These are phyloP conservation scores for Glossosoma conforme DNA, from an alignment of 1,140 invertebrate genomes.

Conservation along the genomic window DNA sequence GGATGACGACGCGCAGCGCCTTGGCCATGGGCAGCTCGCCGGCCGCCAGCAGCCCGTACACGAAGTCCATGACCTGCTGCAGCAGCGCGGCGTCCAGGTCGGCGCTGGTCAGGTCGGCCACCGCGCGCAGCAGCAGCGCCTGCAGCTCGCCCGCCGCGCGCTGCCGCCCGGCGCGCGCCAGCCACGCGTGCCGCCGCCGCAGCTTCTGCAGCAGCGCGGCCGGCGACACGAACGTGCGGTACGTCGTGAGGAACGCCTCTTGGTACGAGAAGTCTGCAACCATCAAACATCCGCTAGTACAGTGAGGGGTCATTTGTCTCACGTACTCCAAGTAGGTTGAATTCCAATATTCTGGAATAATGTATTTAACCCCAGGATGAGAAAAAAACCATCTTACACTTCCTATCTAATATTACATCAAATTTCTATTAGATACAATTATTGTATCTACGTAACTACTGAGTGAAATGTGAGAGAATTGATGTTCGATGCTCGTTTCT, in stretches of 20 bases:
- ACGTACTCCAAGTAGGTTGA: no score
- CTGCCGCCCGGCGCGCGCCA: constrained; percentile 72
- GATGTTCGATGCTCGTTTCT: no score
- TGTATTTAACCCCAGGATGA: no score
- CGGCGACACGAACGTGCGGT: constrained; percentile 91
- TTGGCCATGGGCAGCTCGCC: constrained; percentile 85
- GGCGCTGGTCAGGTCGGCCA: constrained; percentile 84
- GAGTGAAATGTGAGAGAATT: no score
- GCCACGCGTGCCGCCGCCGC: constrained; percentile 68
- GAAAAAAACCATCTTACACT: no score
- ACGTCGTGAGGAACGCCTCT: constrained; percentile 95
- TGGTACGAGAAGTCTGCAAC: constrained; percentile 84
- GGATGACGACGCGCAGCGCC: constrained; percentile 80
- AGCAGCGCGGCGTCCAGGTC: constrained; percentile 75
- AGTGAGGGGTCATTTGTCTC: no score
- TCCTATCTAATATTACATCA: no score
- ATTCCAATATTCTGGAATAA: no score
- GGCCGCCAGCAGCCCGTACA: constrained; percentile 82
- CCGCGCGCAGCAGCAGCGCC: constrained; percentile 83
- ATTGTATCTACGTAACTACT: not conserved
- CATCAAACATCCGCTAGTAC: no score
- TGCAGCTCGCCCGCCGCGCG: constrained; percentile 82
- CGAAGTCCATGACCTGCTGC: constrained; percentile 81
- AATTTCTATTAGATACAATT: no score
- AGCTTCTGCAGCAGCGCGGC: constrained; percentile 82